Percentiles rank a stretch among this genome's conserved stretches.
These are phyloP conservation scores for Atherinosoma microstoma DNA, from an alignment of 2,797 vertebrate genomes.

Conservation along the genomic window DNA sequence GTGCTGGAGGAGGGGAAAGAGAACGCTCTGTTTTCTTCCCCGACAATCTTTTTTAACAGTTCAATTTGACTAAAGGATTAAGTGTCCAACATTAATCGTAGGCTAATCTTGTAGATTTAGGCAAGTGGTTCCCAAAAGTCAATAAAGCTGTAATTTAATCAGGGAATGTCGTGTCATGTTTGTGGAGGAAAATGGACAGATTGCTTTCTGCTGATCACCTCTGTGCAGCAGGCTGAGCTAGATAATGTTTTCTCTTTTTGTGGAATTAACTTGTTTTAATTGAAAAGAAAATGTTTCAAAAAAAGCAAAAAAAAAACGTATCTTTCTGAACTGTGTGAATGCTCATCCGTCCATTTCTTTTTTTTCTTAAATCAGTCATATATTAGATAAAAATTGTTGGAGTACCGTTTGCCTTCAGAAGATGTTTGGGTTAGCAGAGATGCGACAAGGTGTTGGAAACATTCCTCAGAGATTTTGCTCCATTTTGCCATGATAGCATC, in stretches of 20 bases:
- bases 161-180: constrained; percentile 65
- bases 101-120: constrained; percentile 77
- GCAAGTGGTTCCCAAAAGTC: constrained; percentile 72
- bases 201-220: constrained; percentile 49
- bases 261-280: constrained; percentile 33
- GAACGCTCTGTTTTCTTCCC: constrained; percentile 30
- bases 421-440: too few species aligned
- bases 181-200: constrained; percentile 61
- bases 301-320: not conserved
- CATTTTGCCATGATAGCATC: too few species aligned
- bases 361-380: too few species aligned
- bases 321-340: not conserved
- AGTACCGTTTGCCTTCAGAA: too few species aligned
- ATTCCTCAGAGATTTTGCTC: too few species aligned
- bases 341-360: not conserved
- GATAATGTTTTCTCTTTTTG: not conserved
- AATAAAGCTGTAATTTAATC: constrained; percentile 74
- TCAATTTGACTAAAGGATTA: constrained; percentile 76
- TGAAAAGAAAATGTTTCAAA: not conserved
- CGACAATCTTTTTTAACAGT: constrained; percentile 55
- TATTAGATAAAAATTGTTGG: too few species aligned
- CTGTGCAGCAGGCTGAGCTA: constrained; percentile 5
- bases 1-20: constrained; percentile 45
- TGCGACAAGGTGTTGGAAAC: too few species aligned
- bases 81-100: constrained; percentile 71